Evolutionary conservation across 2,888 invertebrate genomes (phyloP).

Genomic region (Harpalus rubripes): DNA sequence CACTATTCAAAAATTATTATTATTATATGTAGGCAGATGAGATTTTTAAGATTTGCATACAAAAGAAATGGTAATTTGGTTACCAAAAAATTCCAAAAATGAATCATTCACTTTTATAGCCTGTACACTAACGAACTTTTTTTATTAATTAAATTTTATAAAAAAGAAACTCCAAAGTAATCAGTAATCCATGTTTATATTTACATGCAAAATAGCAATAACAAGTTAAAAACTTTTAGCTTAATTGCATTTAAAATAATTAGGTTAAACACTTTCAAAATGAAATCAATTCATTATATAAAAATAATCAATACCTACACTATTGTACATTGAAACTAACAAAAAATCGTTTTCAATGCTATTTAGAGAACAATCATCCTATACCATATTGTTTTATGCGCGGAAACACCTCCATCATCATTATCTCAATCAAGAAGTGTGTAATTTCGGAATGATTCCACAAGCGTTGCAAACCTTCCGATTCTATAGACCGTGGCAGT

Average conservation of each 20-base stretch:
- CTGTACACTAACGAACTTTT: no score
- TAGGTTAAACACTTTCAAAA: neutral
- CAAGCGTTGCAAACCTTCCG: conserved; percentile 19
- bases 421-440: conserved; percentile 33
- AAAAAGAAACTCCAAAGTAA: no score
- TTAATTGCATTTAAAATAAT: neutral
- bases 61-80: no score
- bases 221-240: neutral
- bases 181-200: neutral
- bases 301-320: neutral
- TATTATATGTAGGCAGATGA: no score
- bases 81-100: no score
- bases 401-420: conserved; percentile 29
- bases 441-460: conserved; percentile 39
- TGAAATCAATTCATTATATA: neutral
- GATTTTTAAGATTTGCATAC: no score
- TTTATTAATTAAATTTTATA: no score
- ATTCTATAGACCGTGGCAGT: conserved; percentile 14
- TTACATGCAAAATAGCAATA: neutral
- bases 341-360: neutral
- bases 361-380: neutral
- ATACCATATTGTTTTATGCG: conserved; percentile 13
- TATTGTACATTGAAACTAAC: neutral
- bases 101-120: no score
- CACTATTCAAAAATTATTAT: no score